Percentiles rank a stretch among this genome's conserved stretches.
Conservation (phyloP, 2,888 invertebrate species). For the Adelphocoris suturalis region DNA sequence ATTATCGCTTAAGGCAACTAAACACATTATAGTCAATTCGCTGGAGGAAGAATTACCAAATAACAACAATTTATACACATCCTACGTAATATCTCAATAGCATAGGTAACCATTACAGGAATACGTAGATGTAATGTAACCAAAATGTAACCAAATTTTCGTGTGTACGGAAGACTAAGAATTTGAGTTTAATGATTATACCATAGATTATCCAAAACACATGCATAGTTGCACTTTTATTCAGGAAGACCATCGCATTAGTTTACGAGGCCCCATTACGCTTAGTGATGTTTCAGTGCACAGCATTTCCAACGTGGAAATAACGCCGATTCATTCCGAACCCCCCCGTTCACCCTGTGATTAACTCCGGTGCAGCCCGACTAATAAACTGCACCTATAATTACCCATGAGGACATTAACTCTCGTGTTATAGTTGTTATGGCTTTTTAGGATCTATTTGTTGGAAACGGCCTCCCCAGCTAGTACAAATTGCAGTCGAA, state of each 20-base stretch:
- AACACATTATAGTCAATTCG: no score
- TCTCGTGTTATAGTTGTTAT: slow-evolving; percentile 43
- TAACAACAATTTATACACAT: no score
- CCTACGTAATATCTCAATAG: no score
- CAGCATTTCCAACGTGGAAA: not conserved
- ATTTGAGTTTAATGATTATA: no score
- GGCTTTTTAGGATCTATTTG: slow-evolving; percentile 38
- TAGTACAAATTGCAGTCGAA: not conserved
- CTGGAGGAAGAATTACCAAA: no score
- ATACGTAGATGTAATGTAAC: no score
- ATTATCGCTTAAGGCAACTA: no score
- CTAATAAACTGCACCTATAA: slow-evolving; percentile 34
- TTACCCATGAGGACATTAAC: slow-evolving; percentile 37
- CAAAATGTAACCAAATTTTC: no score
- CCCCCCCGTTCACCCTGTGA: not conserved
- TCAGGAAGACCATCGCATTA: not conserved
- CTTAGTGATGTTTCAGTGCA: slow-evolving; percentile 21
- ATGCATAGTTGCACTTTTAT: not conserved
- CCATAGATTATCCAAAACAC: no score
- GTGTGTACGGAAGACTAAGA: no score
- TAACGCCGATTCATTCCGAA: slow-evolving; percentile 27
- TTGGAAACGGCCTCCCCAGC: slow-evolving; percentile 4
- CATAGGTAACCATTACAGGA: no score
- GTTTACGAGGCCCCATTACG: slow-evolving; percentile 29
- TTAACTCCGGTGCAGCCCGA: not conserved